Percentiles rank a stretch among this genome's conserved stretches.
Evolutionary conservation across 1,140 invertebrate genomes (phyloP).

Genomic region (Eubasilissa regina): DNA sequence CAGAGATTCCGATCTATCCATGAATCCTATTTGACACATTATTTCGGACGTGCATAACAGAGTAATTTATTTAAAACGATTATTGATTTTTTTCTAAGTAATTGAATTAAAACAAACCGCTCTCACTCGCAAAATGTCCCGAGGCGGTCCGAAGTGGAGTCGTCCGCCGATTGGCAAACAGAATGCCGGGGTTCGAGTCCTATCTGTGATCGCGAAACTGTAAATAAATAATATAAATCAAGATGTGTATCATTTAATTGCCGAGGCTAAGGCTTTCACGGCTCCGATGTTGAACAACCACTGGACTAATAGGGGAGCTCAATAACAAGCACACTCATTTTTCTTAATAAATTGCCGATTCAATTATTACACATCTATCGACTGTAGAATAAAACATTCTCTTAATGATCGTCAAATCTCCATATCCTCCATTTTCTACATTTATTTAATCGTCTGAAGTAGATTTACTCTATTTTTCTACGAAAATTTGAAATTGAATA

Average conservation of each 20-base stretch:
- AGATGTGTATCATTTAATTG: constrained; percentile 52
- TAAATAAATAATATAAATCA: constrained; percentile 55
- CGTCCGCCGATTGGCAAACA: constrained; percentile 22
- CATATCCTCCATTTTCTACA: too few relatives aligned
- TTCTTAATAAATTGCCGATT: too few relatives aligned
- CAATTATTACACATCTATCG: too few relatives aligned
- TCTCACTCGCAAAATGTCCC: neutral
- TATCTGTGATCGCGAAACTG: constrained; percentile 39
- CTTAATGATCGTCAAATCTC: too few relatives aligned
- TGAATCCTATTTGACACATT: neutral
- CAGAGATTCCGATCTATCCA: too few relatives aligned
- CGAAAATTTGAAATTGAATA: too few relatives aligned
- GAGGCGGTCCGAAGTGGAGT: neutral
- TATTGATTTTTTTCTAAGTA: neutral
- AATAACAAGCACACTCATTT: neutral
- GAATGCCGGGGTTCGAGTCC: constrained; percentile 3
- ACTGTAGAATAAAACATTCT: too few relatives aligned
- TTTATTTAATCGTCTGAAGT: too few relatives aligned
- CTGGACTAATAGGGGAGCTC: constrained; percentile 12
- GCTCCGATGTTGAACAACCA: constrained; percentile 27
- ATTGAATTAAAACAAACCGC: constrained; percentile 12
- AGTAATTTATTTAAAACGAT: too few relatives aligned
- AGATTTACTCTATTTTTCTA: too few relatives aligned
- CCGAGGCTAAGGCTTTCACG: constrained; percentile 37
- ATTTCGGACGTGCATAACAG: neutral